Percentiles rank a stretch among this genome's conserved stretches.
Conservation (phyloP, 2,113 vertebrate species). For the Nyctereutes procyonoides region DNA sequence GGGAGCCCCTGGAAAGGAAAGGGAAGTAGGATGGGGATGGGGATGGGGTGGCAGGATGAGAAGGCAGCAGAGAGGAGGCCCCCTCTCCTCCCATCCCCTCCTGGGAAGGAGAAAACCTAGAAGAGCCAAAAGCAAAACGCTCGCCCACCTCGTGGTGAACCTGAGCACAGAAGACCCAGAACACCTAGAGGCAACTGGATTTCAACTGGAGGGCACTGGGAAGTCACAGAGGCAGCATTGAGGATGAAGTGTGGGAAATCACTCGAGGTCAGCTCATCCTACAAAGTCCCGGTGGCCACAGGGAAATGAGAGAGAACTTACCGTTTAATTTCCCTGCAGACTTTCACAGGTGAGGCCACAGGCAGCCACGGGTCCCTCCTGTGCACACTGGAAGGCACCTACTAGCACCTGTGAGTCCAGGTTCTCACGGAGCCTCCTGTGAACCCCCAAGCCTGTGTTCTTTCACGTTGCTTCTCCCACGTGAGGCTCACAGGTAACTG, state of each 20-base stretch:
- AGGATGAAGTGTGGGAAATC: background rate
- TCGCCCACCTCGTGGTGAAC: background rate
- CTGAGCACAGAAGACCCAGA: too few species aligned
- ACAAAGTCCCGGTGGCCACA: background rate
- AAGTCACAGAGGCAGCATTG: too few species aligned
- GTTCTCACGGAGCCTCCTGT: background rate
- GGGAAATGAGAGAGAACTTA: background rate
- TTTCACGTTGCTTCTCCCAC: background rate
- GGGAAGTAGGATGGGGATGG: background rate
- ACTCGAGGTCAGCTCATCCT: background rate
- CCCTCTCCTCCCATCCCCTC: rapidly evolving
- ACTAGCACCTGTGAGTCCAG: rapidly evolving
- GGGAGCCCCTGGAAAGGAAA: background rate
- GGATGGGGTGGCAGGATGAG: background rate
- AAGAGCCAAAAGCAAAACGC: background rate
- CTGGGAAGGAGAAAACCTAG: rapidly evolving
- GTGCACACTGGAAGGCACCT: rapidly evolving
- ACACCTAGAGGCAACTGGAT: rapidly evolving
- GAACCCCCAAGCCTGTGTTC: background rate
- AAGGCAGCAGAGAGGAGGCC: too few species aligned
- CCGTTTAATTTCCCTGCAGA: background rate
- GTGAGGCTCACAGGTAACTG: background rate
- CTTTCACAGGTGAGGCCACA: background rate
- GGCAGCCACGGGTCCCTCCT: background rate
- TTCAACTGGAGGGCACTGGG: rapidly evolving